Percentiles rank a stretch among this genome's conserved stretches.
Conservation (phyloP, 1,140 invertebrate genomes). For the Coelopa frigida region DNA sequence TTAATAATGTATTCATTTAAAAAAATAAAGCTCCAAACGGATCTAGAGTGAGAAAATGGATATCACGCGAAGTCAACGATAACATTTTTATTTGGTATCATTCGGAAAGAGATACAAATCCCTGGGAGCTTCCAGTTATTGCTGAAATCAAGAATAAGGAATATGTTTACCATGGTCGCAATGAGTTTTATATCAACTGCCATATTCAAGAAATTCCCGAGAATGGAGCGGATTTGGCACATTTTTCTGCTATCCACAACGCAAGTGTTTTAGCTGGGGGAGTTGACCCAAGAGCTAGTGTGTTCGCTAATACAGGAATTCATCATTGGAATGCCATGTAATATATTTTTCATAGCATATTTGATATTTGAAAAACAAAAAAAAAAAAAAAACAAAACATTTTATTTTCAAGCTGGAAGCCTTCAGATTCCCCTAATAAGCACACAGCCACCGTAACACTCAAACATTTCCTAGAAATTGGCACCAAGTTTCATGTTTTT, state of each 20-base stretch:
- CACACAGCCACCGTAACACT: conserved; percentile 28
- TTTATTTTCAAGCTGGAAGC: conserved; percentile 23
- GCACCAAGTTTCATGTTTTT: conserved; percentile 22
- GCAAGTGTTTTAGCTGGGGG: conserved; percentile 54
- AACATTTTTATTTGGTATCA: conserved; percentile 81
- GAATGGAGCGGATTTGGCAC: conserved; percentile 80
- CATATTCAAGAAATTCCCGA: conserved; percentile 87
- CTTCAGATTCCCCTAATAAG: conserved; percentile 11
- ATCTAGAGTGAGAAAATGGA: conserved; percentile 59
- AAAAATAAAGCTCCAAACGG: conserved; percentile 46
- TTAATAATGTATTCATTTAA: conserved; percentile 17
- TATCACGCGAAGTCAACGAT: conserved; percentile 59
- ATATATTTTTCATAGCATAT: neutral
- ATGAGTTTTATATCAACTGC: conserved; percentile 66
- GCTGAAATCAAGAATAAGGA: conserved; percentile 49
- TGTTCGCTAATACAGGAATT: conserved; percentile 12
- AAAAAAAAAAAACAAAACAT: neutral
- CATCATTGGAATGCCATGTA: conserved; percentile 38
- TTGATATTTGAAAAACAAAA: neutral
- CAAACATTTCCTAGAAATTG: conserved; percentile 24
- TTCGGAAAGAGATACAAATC: conserved; percentile 59
- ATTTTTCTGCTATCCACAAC: conserved; percentile 69
- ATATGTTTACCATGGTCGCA: conserved; percentile 65
- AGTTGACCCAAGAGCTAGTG: conserved; percentile 28
- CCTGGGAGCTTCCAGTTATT: conserved; percentile 59